These are phyloP conservation scores for Pipa parva DNA, from an alignment of 2,113 vertebrate genomes.

Conservation along the genomic window DNA sequence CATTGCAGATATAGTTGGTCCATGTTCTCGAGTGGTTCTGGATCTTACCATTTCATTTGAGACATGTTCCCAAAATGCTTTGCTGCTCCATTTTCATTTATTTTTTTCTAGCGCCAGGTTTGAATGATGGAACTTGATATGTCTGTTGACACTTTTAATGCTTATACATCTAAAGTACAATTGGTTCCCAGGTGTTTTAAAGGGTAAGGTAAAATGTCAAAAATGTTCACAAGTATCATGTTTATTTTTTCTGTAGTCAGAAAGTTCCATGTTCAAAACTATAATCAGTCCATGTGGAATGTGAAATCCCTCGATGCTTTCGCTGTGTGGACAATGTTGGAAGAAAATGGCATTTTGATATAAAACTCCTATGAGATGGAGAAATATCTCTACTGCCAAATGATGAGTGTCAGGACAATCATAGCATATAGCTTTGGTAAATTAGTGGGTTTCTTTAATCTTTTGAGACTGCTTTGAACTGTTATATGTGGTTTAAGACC, in stretches of 20 bases:
- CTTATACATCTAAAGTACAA: slow-evolving; percentile 56
- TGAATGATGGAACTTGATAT: slow-evolving; percentile 58
- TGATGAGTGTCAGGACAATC: slow-evolving; percentile 56
- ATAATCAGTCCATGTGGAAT: slow-evolving; percentile 62
- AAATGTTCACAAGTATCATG: slow-evolving; percentile 64
- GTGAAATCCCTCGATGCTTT: slow-evolving; percentile 53
- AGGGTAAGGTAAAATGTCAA: slow-evolving; percentile 66
- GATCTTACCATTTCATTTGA: slow-evolving; percentile 38
- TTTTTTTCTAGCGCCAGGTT: slow-evolving; percentile 55
- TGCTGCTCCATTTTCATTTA: slow-evolving; percentile 50
- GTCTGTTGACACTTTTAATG: slow-evolving; percentile 60
- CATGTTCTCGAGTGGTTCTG: slow-evolving; percentile 19
- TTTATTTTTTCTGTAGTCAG: slow-evolving; percentile 53
- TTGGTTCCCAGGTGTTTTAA: slow-evolving; percentile 58
- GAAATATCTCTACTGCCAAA: slow-evolving; percentile 54
- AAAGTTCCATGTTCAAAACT: slow-evolving; percentile 63
- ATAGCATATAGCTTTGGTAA: slow-evolving; percentile 59
- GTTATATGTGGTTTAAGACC: slow-evolving; percentile 59
- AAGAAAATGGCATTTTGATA: slow-evolving; percentile 65
- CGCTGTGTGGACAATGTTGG: slow-evolving; percentile 50
- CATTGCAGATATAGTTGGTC: too few relatives aligned
- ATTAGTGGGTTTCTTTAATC: slow-evolving; percentile 60
- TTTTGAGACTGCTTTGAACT: slow-evolving; percentile 61
- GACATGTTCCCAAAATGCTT: slow-evolving; percentile 52
- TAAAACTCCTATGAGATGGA: slow-evolving; percentile 56